Evolutionary conservation across 2,797 vertebrate species (phyloP).

Genomic region (Coregonus ussuriensis): DNA sequence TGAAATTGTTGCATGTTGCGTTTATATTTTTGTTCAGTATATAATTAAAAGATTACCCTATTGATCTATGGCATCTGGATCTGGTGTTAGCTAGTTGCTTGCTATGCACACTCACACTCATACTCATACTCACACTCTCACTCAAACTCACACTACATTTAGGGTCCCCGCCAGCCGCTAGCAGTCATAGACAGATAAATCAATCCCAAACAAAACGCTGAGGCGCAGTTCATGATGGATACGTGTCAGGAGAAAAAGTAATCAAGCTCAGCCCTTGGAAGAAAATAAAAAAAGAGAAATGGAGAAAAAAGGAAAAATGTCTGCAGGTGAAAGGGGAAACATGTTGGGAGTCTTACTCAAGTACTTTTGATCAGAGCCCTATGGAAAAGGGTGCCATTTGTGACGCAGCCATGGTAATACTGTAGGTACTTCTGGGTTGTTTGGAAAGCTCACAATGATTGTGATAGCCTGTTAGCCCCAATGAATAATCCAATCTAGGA

Average conservation of each 20-base stretch:
- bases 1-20: too few relatives aligned
- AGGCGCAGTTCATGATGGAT: conserved; percentile 18
- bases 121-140: too few relatives aligned
- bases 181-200: conserved; percentile 10
- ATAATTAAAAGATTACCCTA: too few relatives aligned
- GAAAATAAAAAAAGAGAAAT: conserved; percentile 5
- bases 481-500: conserved; percentile 64
- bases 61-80: too few relatives aligned
- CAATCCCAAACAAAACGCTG: conserved; percentile 25
- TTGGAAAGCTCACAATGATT: conserved; percentile 55
- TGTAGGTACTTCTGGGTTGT: conserved; percentile 40
- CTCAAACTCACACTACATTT: too few relatives aligned
- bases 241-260: conserved; percentile 26
- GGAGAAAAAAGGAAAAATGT: conserved; percentile 29
- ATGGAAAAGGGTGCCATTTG: too few relatives aligned
- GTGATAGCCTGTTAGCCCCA: conserved; percentile 58
- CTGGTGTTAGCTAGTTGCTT: too few relatives aligned
- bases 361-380: too few relatives aligned
- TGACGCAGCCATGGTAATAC: conserved; percentile 44
- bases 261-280: conserved; percentile 22
- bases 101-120: too few relatives aligned
- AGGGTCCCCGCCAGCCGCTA: too few relatives aligned
- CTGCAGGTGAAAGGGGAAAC: conserved; percentile 30
- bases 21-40: too few relatives aligned
- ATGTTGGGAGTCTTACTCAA: background rate